Evolutionary conservation across 2,113 vertebrate genomes (phyloP).

Genomic region (Nanger granti): DNA sequence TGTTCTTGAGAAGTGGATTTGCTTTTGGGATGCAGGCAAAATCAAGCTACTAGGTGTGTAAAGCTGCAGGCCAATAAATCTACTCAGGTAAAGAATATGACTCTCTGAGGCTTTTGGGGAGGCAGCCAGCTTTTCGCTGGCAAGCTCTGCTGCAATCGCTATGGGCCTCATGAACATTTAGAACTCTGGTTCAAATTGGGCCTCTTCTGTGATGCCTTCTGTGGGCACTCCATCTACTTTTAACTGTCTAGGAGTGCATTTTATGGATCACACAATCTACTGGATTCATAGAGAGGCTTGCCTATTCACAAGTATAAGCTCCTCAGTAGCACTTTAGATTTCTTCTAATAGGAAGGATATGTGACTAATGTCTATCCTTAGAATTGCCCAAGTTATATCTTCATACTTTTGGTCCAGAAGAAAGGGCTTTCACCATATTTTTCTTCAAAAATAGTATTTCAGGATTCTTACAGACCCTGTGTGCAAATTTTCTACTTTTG

Average conservation of each 20-base stretch:
- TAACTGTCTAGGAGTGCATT: background rate
- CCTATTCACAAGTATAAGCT: background rate
- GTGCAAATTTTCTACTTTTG: background rate
- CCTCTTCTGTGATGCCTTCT: background rate
- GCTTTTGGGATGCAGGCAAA: slow-evolving; percentile 23
- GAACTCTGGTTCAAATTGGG: background rate
- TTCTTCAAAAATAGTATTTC: background rate
- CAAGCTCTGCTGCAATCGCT: background rate
- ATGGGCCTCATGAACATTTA: background rate
- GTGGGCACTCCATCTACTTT: background rate
- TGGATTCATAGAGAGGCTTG: background rate
- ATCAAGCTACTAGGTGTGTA: background rate
- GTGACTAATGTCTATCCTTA: background rate
- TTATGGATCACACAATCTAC: background rate
- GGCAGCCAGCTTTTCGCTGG: background rate
- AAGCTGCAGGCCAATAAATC: slow-evolving; percentile 2
- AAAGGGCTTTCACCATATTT: background rate
- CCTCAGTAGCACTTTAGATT: background rate
- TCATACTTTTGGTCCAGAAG: background rate
- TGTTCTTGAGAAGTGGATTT: slow-evolving; percentile 15
- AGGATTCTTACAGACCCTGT: background rate
- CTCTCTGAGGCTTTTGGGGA: background rate
- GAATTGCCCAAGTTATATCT: background rate
- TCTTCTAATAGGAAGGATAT: background rate
- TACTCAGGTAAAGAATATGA: background rate